A percentile compares a stretch with the other conserved stretches of the same genome.
phyloP scores from a whole-genome alignment of 1,140 invertebrate species.

The Drosophila elegans region DNA sequence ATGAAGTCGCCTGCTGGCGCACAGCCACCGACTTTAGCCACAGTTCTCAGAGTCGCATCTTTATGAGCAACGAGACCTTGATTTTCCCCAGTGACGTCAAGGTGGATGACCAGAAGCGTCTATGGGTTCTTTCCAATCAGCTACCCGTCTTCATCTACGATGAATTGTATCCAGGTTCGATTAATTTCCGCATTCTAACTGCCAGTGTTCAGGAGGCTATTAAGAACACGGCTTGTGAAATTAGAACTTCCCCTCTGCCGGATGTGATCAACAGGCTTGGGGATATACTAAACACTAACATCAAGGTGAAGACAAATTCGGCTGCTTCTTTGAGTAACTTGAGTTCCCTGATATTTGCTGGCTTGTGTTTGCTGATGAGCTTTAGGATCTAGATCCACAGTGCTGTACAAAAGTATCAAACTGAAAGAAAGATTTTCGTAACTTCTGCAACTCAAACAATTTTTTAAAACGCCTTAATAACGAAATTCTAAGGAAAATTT shows the following conservation, averaged over 20 bases:
- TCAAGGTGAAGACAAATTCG: constrained; percentile 8
- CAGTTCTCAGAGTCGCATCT: constrained; percentile 89
- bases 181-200: constrained; percentile 90
- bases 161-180: constrained; percentile 87
- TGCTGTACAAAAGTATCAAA: constrained; percentile 8
- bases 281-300: constrained; percentile 71
- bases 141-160: constrained; percentile 90
- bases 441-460: not conserved
- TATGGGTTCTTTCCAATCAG: constrained; percentile 91
- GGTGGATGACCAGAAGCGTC: constrained; percentile 89
- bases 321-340: constrained; percentile 8
- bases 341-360: constrained; percentile 17
- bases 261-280: constrained; percentile 86
- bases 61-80: constrained; percentile 89
- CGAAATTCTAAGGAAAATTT: too few relatives aligned
- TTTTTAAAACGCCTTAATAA: too few relatives aligned
- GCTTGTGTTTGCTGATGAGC: constrained; percentile 26
- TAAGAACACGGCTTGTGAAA: constrained; percentile 89
- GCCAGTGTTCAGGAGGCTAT: constrained; percentile 89
- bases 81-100: constrained; percentile 92
- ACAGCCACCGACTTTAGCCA: constrained; percentile 88
- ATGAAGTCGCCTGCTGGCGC: constrained; percentile 92
- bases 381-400: constrained; percentile 9
- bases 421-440: not conserved
- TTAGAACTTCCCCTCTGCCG: constrained; percentile 85